Percentiles rank a stretch among this genome's conserved stretches.
Evolutionary conservation across 2,113 vertebrate species (phyloP).

Genomic region (Atrichornis clamosus): DNA sequence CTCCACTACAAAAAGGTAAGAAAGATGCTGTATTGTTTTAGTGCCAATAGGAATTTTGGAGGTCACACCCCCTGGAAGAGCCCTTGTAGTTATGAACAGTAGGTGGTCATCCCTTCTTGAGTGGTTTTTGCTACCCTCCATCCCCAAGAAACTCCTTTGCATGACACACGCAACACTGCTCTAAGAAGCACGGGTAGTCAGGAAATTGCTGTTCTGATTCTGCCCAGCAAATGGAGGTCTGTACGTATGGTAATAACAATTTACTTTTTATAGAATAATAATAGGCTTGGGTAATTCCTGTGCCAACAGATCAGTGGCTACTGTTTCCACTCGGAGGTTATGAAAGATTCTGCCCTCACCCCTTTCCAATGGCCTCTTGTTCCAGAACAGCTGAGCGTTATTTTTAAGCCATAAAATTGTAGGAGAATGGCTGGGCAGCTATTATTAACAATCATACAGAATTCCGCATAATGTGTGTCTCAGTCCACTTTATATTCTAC

Average conservation of each 20-base stretch:
- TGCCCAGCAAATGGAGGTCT: constrained; percentile 15
- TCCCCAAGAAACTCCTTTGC: background rate
- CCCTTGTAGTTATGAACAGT: background rate
- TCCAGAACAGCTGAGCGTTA: constrained; percentile 50
- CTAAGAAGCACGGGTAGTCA: background rate
- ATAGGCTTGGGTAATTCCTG: constrained; percentile 43
- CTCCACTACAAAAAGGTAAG: background rate
- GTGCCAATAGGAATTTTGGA: background rate
- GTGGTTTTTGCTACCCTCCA: background rate
- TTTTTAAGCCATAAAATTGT: constrained; percentile 61
- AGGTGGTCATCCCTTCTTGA: background rate
- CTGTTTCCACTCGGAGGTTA: constrained; percentile 40
- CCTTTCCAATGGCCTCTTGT: constrained; percentile 40
- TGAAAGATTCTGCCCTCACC: constrained; percentile 45
- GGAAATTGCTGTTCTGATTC: background rate
- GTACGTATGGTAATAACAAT: constrained; percentile 22
- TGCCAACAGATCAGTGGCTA: constrained; percentile 52
- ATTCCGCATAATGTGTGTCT: constrained; percentile 24
- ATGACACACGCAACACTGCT: background rate
- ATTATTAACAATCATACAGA: constrained; percentile 60
- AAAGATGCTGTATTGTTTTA: background rate
- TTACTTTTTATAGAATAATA: constrained; percentile 68
- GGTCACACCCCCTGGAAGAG: background rate
- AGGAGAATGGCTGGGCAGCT: constrained; percentile 30
- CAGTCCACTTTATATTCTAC: constrained; percentile 8